These are phyloP conservation scores for Trematomus bernacchii DNA, from an alignment of 2,797 vertebrate genomes.

Conservation along the genomic window DNA sequence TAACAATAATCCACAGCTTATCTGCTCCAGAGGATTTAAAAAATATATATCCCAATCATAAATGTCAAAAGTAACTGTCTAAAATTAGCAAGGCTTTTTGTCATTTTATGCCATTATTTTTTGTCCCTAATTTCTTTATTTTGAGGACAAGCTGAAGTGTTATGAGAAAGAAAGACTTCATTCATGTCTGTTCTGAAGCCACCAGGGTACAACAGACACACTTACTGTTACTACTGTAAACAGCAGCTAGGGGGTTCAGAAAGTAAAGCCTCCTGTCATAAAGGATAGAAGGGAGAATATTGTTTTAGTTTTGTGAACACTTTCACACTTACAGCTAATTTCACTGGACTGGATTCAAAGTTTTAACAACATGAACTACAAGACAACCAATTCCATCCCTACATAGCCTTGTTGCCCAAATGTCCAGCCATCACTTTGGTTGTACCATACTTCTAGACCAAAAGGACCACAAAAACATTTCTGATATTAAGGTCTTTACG, in stretches of 20 bases:
- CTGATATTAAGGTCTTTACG: too few relatives aligned
- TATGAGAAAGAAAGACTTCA: neutral
- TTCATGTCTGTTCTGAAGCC: slow-evolving; percentile 1
- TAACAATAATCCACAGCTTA: too few relatives aligned
- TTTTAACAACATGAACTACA: neutral
- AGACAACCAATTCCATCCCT: neutral
- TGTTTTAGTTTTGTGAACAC: neutral
- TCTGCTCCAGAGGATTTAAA: too few relatives aligned
- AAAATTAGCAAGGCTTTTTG: neutral
- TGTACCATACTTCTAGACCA: neutral
- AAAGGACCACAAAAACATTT: neutral
- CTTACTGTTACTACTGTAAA: neutral
- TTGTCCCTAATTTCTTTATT: too few relatives aligned
- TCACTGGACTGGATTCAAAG: neutral
- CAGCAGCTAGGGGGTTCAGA: neutral
- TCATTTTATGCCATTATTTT: too few relatives aligned
- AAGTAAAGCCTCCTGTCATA: slow-evolving; percentile 44
- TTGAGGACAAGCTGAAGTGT: neutral
- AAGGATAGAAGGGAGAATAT: neutral
- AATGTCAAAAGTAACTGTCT: neutral
- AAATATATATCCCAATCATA: too few relatives aligned
- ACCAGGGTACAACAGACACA: neutral
- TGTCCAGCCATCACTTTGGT: neutral
- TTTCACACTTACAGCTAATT: too few relatives aligned
- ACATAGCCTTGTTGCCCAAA: neutral